Base-by-base conservation (phyloP, 2,888 invertebrate species). In the Cheilosia vernalis region DNA sequence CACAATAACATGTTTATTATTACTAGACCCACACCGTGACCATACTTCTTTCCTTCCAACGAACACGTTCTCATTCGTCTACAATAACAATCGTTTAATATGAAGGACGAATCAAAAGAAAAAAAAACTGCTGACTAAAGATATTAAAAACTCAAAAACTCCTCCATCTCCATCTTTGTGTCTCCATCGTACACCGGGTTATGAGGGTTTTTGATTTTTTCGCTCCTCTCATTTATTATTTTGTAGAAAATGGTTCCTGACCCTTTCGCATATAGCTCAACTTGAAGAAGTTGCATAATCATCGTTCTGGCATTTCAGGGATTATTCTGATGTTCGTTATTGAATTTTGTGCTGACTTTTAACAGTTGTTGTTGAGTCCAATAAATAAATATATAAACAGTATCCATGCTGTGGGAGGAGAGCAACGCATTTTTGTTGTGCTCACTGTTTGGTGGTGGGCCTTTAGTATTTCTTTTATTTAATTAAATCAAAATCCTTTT, bases 401-500 rank as follows among this genome's bases (percentile, higher is more conserved):
- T 37, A n/a, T 19, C 30, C 30, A 30, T 2, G 30, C 33, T n/a
- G n/a, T 15, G 51, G 33, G 17, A 37, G 51, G 44, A 42, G 13
- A 5, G 27, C 27, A 27, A 21, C 30, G 53, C 17, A 17, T 27
- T 17, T 53, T 70, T 21, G 40, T 21, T 44, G 61, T 47, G 30
- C 30, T 30, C 30, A 30, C 7, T 30, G 30, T 2, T 30, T 37
- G 37, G 37, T 37, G 33, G 3, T 13, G 13, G 33, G 33, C 10
- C 10, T 37, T 37, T 37, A 0, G 9, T 63, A 67, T 61, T 15
- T 40, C 42, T 15, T 30, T 24, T 53, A 19, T 77, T 77, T 66
- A 77, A 82, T 82, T 82, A 77, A 76, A 82, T 77, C 64, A 72
- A 47, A 82, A 77, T 53, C 70, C 60, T 61, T 77, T 77, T 74